Base-by-base conservation (phyloP, 2,113 vertebrate genomes). In the Eolophus roseicapilla region DNA sequence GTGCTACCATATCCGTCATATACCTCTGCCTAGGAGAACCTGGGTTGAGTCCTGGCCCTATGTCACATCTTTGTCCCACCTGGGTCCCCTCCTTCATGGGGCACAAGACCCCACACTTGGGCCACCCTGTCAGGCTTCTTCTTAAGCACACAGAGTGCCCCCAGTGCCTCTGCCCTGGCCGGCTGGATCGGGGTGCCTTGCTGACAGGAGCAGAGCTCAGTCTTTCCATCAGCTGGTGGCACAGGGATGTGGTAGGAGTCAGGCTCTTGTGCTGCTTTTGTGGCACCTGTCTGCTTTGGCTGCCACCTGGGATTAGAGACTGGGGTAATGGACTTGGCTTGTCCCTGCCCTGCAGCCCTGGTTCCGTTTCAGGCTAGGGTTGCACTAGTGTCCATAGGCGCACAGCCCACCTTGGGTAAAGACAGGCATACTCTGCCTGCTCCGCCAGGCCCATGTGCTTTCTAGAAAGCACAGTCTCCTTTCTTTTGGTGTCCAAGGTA, bases 1-100 rank as follows among this genome's bases (percentile, higher is more conserved):
- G 21, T 55, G 46, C 23, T 9, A 41, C 35, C 35, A 37, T 1
- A 0, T 68, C 67, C 1, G 0, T 55, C 68, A 55, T 25, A 35
- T 5, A 2, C 24, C 43, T 77, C 49, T 75, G 60, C 65, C 35
- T 69, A 49, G 52, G 17, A 87, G 37, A 87, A 59, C 17, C 43
- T 63, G 49, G 13, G 44, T 59, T 9, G 10, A 81, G 27, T 37
- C 3, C 1, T 68, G n/a, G 37, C 18, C n/a, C 41, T 9, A 5
- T 47, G 35, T 60, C 33, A 82, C 17, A 17, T 18, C 44, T 82
- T 52, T 65, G 33, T 75, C 35, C 29, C 44, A 70, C 5, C 25
- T 46, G 35, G 10, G 33, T 70, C 44, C 14, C 23, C 35, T 82
- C 23, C 49, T 82, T 37, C 2, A 2, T 17, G 50, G 50, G 50